Conservation (phyloP, 1,140 invertebrate species). For the Cheumatopsyche charites region DNA sequence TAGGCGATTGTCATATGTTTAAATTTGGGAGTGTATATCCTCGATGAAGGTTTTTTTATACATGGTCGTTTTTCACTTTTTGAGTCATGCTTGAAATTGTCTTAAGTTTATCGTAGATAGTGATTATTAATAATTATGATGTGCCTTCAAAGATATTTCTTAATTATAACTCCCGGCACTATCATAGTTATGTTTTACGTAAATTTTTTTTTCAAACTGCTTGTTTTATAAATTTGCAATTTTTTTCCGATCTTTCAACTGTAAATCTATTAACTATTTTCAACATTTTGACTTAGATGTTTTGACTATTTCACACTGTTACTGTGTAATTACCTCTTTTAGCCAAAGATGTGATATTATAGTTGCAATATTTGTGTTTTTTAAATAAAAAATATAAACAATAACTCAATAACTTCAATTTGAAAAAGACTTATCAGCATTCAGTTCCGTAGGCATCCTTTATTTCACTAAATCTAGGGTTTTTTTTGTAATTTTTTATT, state of each 20-base stretch:
- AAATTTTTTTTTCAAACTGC: not conserved
- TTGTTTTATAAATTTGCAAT: no score
- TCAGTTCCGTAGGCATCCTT: no score
- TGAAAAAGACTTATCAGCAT: no score
- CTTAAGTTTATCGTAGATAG: not conserved
- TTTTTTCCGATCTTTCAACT: no score
- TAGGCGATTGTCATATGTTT: not conserved
- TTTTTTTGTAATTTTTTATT: no score
- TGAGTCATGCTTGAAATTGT: not conserved
- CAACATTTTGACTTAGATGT: no score
- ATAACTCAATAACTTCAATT: no score
- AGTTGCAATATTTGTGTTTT: no score
- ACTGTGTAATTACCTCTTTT: conserved; percentile 4
- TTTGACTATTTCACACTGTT: no score
- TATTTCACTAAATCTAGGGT: no score
- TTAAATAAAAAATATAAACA: no score
- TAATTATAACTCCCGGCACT: conserved; percentile 31
- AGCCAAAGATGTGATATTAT: conserved; percentile 29
- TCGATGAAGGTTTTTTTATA: not conserved
- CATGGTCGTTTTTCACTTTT: not conserved
- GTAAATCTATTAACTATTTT: no score
- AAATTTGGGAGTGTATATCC: not conserved
- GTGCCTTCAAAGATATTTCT: conserved; percentile 32
- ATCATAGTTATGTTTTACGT: conserved; percentile 14
- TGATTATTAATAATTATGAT: conserved; percentile 20